These are phyloP conservation scores for Pasiphila rectangulata DNA, from an alignment of 2,888 invertebrate species.

Conservation along the genomic window DNA sequence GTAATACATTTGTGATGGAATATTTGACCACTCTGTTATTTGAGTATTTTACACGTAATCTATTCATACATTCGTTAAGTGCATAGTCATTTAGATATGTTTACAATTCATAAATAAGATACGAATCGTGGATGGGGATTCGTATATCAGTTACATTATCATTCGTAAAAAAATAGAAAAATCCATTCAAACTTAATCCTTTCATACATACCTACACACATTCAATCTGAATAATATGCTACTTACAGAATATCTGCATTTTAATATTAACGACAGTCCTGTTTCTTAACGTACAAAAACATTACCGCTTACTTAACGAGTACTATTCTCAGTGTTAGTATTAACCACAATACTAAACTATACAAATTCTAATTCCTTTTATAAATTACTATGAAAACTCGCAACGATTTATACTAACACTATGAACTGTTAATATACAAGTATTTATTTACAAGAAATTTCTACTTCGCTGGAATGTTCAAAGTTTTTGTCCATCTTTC, in stretches of 20 bases:
- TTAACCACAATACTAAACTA: constrained; percentile 37
- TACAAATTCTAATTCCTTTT: constrained; percentile 28
- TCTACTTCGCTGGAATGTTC: constrained; percentile 53
- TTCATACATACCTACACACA: constrained; percentile 39
- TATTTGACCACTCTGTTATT: constrained; percentile 53
- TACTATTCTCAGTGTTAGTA: constrained; percentile 46
- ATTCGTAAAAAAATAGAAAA: constrained; percentile 19
- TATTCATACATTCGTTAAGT: constrained; percentile 33
- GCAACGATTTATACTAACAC: constrained; percentile 51
- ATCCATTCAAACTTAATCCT: constrained; percentile 6
- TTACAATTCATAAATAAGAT: constrained; percentile 46
- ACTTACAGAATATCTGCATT: constrained; percentile 23
- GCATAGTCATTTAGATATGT: constrained; percentile 42
- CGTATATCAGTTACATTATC: constrained; percentile 22
- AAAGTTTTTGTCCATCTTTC: constrained; percentile 49
- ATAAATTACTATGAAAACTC: constrained; percentile 35
- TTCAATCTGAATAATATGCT: constrained; percentile 35
- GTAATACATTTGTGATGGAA: constrained; percentile 75
- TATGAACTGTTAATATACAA: constrained; percentile 51
- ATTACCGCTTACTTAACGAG: constrained; percentile 46
- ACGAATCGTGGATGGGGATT: constrained; percentile 25
- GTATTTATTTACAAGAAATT: constrained; percentile 38
- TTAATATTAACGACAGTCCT: constrained; percentile 56
- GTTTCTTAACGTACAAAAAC: constrained; percentile 65
- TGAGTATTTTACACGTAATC: constrained; percentile 53